Evolutionary conservation across 2,888 invertebrate species (phyloP).

Genomic region (Ditylenchus weischeri): DNA sequence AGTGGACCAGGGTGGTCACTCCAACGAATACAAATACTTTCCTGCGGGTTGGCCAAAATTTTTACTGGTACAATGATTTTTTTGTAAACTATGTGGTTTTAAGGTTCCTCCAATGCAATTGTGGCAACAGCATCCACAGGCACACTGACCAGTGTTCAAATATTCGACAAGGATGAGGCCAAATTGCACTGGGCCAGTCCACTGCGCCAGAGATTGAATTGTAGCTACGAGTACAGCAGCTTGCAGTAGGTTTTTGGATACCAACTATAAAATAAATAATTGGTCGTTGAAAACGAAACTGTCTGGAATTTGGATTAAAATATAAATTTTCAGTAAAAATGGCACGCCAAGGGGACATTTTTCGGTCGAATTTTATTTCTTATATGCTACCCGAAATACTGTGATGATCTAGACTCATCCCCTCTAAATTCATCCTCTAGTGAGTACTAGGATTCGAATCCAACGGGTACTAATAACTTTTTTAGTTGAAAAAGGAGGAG

Average conservation of each 20-base stretch:
- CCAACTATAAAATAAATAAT: too few species aligned
- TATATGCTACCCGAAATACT: too few species aligned
- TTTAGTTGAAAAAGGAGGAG: too few species aligned
- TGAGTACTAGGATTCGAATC: too few species aligned
- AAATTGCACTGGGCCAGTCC: not conserved
- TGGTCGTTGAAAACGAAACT: too few species aligned
- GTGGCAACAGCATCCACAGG: not conserved
- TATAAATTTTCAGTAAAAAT: not conserved
- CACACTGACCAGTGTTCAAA: not conserved
- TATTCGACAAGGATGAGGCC: not conserved
- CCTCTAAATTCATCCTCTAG: too few species aligned
- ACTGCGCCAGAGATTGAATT: not conserved
- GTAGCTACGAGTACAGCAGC: not conserved
- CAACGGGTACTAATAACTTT: too few species aligned
- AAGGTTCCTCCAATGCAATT: not conserved
- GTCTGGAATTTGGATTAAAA: not conserved
- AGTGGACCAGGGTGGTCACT: conserved; percentile 2
- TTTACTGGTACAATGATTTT: not conserved
- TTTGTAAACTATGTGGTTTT: not conserved
- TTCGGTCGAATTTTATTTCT: too few species aligned
- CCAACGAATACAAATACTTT: not conserved
- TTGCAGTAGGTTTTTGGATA: not conserved
- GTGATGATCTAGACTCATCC: too few species aligned
- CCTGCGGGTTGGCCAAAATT: not conserved
- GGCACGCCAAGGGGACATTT: too few species aligned